Conservation (phyloP, 2,113 vertebrate genomes). For the Cheilinus undulatus region DNA sequence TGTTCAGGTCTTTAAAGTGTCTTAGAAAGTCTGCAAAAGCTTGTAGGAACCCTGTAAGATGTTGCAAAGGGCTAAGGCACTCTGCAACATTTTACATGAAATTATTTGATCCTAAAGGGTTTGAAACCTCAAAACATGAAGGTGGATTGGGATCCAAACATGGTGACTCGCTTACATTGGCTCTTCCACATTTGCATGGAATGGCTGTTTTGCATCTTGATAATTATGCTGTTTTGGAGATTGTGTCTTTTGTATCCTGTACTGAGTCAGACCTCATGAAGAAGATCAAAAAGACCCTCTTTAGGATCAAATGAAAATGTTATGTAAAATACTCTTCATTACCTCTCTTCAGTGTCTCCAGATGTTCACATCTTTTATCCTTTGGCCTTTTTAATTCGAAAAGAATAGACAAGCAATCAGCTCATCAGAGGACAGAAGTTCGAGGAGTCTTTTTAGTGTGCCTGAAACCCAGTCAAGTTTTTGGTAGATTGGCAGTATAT, state of each 20-base stretch:
- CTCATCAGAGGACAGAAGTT: neutral
- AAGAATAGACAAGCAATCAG: conserved; percentile 4
- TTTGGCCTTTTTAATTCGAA: neutral
- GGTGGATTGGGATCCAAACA: no score
- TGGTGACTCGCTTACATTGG: no score
- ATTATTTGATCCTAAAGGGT: conserved; percentile 29
- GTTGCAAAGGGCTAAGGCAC: conserved; percentile 21
- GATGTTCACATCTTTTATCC: neutral
- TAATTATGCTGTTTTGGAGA: conserved; percentile 28
- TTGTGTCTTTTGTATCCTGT: conserved; percentile 19
- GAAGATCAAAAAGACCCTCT: conserved; percentile 9
- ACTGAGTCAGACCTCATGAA: conserved; percentile 36
- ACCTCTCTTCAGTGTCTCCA: conserved; percentile 17
- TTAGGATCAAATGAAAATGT: conserved; percentile 12
- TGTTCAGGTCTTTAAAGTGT: no score
- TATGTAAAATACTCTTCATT: conserved; percentile 5
- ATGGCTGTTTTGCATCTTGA: conserved; percentile 44
- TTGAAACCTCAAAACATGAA: conserved; percentile 8
- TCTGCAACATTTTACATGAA: conserved; percentile 20
- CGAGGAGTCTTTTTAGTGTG: neutral
- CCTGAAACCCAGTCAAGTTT: neutral
- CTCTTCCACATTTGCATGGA: conserved; percentile 39
- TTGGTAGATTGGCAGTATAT: neutral
- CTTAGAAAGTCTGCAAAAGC: no score
- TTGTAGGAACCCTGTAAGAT: no score